A percentile compares a stretch with the other conserved stretches of the same genome.
These are phyloP conservation scores for Psylliodes chrysocephalus DNA, from an alignment of 2,888 invertebrate species.

Conservation along the genomic window DNA sequence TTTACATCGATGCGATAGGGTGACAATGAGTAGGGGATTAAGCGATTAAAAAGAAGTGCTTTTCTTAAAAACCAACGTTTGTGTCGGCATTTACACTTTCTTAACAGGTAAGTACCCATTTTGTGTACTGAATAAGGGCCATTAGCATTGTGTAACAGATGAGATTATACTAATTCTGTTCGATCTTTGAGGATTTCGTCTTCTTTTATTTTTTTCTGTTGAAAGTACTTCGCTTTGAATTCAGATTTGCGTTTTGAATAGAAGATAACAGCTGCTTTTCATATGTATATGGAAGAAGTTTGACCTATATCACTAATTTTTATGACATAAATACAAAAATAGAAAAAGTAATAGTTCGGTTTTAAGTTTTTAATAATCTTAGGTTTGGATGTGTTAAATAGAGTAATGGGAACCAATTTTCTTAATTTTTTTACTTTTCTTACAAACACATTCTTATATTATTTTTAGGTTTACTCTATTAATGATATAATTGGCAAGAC, in stretches of 20 bases:
- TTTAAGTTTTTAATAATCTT: too few species aligned
- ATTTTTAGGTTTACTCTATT: too few species aligned
- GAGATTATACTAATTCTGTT: constrained; percentile 41
- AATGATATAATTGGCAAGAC: too few species aligned
- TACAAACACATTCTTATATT: too few species aligned
- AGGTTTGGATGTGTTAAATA: too few species aligned
- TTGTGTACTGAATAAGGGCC: constrained; percentile 30
- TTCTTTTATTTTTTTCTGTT: constrained; percentile 11
- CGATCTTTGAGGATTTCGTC: constrained; percentile 3
- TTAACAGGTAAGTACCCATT: constrained; percentile 31
- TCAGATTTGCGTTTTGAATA: constrained; percentile 5
- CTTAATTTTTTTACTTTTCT: too few species aligned
- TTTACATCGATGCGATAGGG: constrained; percentile 16
- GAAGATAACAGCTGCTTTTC: constrained; percentile 16
- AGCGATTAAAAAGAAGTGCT: constrained; percentile 43
- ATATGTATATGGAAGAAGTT: not conserved
- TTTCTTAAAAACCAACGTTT: constrained; percentile 41
- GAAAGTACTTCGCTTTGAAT: constrained; percentile 5
- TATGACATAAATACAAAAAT: too few species aligned
- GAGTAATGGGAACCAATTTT: too few species aligned
- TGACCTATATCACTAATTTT: constrained; percentile 21
- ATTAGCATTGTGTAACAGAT: constrained; percentile 46
- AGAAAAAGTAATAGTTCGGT: too few species aligned
- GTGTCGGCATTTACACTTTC: constrained; percentile 51
- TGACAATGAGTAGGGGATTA: constrained; percentile 38